Evolutionary conservation across 2,797 vertebrate species (phyloP), one percentile per base, ranked within the genome.

Genomic region (Coccyzus lansbergi): DNA sequence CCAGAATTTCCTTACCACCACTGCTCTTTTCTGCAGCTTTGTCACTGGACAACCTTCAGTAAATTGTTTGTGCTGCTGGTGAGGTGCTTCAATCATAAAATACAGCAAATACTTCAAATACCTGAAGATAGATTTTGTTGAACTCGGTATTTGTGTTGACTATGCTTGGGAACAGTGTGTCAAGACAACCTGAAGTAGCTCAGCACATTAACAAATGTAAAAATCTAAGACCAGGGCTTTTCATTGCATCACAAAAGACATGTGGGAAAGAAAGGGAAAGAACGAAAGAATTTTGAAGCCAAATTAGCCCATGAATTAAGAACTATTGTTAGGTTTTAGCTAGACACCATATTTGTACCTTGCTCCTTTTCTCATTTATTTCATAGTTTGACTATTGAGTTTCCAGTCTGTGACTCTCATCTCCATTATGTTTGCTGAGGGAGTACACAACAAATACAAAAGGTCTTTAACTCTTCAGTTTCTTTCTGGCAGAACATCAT

Each of bases 291-390:
- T 92, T 89, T 1, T 88, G 34, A 92, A 78, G 76, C 28, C 79
- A 76, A 93, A 93, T 75, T 80, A 92, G 40, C 58, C 51, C n/a
- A 48, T 40, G 51, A 83, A 69, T 91, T 91, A 93, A 52, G 80
- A 80, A 94, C 34, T 63, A 65, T 29, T 18, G 53, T 53, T 71
- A 89, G 67, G 76, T 86, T 94, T 89, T 81, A 69, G 59, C 33
- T 51, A 83, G 42, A 28, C 29, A 78, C 48, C 48, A 31, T 88
- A 59, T 49, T 81, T 81, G 18, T 60, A 77, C 63, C 58, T 77
- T 53, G 25, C 71, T 76, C 42, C 14, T 88, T 86, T 91, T 75
- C 70, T 67, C 60, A 82, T 17, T 86, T 81, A 40, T 76, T 94
- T 87, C 51, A 7, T 21, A 74, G 38, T 34, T 74, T 74, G 51